Percentiles rank a stretch among this genome's conserved stretches.
Conservation (phyloP, 2,888 invertebrate genomes). For the Cephus sareptanus region DNA sequence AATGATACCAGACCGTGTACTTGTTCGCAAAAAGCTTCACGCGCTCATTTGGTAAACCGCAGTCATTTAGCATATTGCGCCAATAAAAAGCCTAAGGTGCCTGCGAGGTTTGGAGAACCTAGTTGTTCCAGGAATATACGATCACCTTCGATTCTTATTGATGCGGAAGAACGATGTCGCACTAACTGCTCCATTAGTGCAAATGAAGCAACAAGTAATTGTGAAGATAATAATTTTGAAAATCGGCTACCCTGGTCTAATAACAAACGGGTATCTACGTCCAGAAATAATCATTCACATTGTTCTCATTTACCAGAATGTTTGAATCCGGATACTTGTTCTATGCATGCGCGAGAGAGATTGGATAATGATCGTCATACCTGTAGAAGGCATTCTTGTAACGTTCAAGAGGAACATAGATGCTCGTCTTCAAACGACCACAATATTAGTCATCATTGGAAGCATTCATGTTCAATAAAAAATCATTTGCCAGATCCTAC, state of each 20-base stretch:
- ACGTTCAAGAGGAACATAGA: background rate
- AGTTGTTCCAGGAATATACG: background rate
- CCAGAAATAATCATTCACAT: background rate
- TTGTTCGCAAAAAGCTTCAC: conserved; percentile 13
- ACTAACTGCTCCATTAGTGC: background rate
- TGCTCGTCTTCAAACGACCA: background rate
- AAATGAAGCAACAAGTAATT: background rate
- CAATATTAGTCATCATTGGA: background rate
- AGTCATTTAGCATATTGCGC: conserved; percentile 13
- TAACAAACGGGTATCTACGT: background rate
- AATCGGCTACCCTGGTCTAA: background rate
- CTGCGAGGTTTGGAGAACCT: background rate
- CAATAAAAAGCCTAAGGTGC: conserved; percentile 9
- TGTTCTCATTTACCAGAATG: background rate
- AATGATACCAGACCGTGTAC: conserved; percentile 2
- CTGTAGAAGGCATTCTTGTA: background rate
- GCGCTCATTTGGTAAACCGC: background rate
- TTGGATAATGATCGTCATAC: background rate
- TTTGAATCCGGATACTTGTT: background rate
- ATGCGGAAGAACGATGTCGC: background rate
- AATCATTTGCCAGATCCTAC: background rate
- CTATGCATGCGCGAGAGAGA: background rate
- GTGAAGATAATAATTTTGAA: background rate
- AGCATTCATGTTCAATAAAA: background rate
- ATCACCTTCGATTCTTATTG: background rate